Conservation (phyloP, 2,113 vertebrate species). For the Amphilophus citrinellus region DNA sequence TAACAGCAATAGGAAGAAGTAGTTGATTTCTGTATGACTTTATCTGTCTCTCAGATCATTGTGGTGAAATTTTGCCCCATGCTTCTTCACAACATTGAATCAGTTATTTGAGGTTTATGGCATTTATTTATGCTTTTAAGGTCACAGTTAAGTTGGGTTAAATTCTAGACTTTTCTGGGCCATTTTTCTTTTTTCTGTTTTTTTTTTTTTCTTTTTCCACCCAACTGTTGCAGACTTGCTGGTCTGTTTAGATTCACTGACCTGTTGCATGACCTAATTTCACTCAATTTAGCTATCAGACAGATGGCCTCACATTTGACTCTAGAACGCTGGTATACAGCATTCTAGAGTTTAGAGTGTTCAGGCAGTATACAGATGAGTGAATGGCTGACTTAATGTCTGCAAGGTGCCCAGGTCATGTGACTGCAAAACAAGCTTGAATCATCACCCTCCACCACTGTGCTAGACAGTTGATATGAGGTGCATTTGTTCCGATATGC, state of each 20-base stretch:
- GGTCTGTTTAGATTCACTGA: background rate
- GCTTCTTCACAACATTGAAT: too few relatives aligned
- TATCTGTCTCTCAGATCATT: background rate
- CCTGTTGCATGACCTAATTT: background rate
- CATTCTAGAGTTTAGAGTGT: too few relatives aligned
- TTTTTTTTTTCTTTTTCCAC: background rate
- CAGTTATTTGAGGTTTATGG: background rate
- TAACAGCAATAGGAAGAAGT: too few relatives aligned
- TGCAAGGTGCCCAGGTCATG: background rate
- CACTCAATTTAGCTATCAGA: background rate
- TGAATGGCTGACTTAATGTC: background rate
- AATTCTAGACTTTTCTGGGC: background rate
- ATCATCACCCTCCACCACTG: too few relatives aligned
- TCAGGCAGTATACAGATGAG: background rate
- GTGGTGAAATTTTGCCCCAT: accelerated
- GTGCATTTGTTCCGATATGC: too few relatives aligned
- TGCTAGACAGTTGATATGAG: too few relatives aligned
- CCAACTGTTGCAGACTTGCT: background rate
- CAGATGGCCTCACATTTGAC: background rate
- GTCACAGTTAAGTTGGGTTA: background rate
- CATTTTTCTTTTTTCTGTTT: accelerated
- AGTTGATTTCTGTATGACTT: background rate
- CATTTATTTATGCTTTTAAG: background rate
- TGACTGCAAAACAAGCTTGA: too few relatives aligned
- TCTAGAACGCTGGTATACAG: background rate